phyloP scores from a whole-genome alignment of 2,797 vertebrate species.

The Diceros bicornis region DNA sequence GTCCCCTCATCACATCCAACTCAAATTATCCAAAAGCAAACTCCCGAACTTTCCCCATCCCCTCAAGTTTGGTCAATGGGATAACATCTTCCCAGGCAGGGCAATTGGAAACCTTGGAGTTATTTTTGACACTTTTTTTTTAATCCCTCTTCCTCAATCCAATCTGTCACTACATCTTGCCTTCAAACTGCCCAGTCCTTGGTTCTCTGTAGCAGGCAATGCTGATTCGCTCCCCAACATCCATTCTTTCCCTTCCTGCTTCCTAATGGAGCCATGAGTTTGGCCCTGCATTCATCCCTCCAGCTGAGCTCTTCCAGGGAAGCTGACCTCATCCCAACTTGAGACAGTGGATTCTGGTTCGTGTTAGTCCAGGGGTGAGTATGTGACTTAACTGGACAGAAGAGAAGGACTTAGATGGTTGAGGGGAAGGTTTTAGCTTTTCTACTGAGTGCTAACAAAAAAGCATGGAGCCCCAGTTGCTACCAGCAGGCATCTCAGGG shows the following conservation, averaged over 20 bases:
- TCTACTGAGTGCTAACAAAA: not conserved
- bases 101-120: not conserved
- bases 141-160: not conserved
- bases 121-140: not conserved
- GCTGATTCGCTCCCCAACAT: not conserved
- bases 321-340: not conserved
- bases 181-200: not conserved
- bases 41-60: not conserved
- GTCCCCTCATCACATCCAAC: not conserved
- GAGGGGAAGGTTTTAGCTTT: not conserved
- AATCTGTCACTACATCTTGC: not conserved
- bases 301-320: not conserved
- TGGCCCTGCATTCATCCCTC: not conserved
- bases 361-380: not conserved
- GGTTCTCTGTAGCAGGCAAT: not conserved
- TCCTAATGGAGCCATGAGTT: not conserved
- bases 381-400: not conserved
- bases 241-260: not conserved
- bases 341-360: not conserved
- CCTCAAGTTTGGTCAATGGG: not conserved
- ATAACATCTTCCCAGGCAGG: not conserved
- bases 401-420: not conserved
- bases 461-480: not conserved
- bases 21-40: constrained; percentile 15
- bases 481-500: not conserved